A percentile compares a stretch with the other conserved stretches of the same genome.
Evolutionary conservation across 2,113 vertebrate genomes (phyloP).

Genomic region (Myocastor coypus): DNA sequence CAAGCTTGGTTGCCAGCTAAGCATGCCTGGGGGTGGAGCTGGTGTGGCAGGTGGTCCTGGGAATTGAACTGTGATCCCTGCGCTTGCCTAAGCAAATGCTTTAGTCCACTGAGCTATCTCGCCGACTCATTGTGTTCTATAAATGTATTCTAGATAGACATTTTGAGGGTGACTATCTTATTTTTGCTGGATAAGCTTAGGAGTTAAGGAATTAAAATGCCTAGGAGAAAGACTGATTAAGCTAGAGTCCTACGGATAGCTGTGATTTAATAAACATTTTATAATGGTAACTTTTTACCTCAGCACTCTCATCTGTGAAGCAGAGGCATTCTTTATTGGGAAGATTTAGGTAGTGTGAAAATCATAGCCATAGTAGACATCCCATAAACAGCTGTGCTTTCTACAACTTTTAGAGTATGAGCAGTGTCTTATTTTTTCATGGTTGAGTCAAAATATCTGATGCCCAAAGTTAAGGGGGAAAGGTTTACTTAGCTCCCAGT

Average conservation of each 20-base stretch:
- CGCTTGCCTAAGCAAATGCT: too few relatives aligned
- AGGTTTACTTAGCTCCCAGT: background rate
- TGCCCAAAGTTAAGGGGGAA: background rate
- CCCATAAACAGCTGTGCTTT: conserved; percentile 10
- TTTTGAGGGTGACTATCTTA: background rate
- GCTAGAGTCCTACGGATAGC: background rate
- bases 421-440: background rate
- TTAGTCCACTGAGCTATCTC: too few relatives aligned
- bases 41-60: too few relatives aligned
- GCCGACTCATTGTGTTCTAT: background rate
- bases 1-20: too few relatives aligned
- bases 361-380: background rate
- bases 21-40: too few relatives aligned
- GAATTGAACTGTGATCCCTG: too few relatives aligned
- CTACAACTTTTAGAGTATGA: background rate
- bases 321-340: background rate
- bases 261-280: background rate
- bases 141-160: background rate
- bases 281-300: background rate
- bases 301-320: background rate
- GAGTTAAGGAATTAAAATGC: background rate
- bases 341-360: background rate
- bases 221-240: background rate
- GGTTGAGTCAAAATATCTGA: background rate
- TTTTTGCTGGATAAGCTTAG: background rate